Base-by-base conservation (phyloP, 2,888 invertebrate genomes). In the Cerceris ruficornis region DNA sequence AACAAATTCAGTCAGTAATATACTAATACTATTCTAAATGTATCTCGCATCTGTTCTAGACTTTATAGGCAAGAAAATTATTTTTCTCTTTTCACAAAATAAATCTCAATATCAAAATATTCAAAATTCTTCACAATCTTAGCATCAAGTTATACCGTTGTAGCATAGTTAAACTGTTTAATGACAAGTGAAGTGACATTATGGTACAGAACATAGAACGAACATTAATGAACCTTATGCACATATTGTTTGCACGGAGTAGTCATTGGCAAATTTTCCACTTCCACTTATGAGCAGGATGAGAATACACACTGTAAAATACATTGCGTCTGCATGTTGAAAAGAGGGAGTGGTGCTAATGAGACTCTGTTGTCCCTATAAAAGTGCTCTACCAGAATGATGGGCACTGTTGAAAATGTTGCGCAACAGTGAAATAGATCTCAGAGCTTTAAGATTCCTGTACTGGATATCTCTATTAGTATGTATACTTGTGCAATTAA, bases 221-320 rank as follows among this genome's bases (percentile, higher is more conserved):
- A n/a, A n/a, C 13, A 28, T 57, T 28, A n/a, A 11, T 39, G 15
- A 15, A 9, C 46, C 15, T 14, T 55, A 43, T n/a, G 13, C 50
- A 28, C 49, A 68, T 6, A 46, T 69, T 43, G 50, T 46, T 77
- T 49, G 15, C 11, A 13, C 54, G 43, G 15, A 71, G 14, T 57
- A 41, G 28, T 39, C 17, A 55, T 49, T 43, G 28, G 75, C 57
- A 83, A 86, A 85, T 80, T 86, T 85, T 85, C 86, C 85, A 41
- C 28, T 75, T 28, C 77, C 75, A 85, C 68, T 85, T 85, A 70
- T 82, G 84, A 86, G 72, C 64, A 54, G 71, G 61, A 69, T 66
- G 81, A 83, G 77, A 77, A 85, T 81, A 65, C 68, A 72, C 70
- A 74, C 58, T 59, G 68, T 67, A 71, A 77, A 77, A 65, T 60